A percentile compares a stretch with the other conserved stretches of the same genome.
Conservation (phyloP, 1,140 invertebrate genomes). For the Pentalonia nigronervosa region DNA sequence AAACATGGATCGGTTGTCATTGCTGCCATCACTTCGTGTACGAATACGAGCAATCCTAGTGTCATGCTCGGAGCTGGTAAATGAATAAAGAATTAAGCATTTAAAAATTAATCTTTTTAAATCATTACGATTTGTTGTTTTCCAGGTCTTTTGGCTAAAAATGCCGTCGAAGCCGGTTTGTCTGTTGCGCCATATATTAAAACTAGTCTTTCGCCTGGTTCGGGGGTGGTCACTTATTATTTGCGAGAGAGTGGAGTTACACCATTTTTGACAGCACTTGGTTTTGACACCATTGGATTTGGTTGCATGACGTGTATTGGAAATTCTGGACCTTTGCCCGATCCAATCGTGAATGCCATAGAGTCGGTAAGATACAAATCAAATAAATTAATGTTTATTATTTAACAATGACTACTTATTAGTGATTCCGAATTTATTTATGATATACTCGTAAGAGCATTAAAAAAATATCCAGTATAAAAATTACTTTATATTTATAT, state of each 20-base stretch:
- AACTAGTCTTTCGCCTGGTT: slow-evolving; percentile 94
- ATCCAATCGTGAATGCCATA: slow-evolving; percentile 89
- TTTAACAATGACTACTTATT: not conserved
- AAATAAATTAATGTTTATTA: not conserved
- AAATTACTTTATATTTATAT: no score
- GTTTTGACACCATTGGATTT: slow-evolving; percentile 95
- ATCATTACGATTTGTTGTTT: slow-evolving; percentile 35
- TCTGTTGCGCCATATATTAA: slow-evolving; percentile 92
- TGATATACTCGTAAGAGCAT: no score
- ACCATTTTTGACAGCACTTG: slow-evolving; percentile 84
- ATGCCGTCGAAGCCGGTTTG: slow-evolving; percentile 91
- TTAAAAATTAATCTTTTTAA: not conserved
- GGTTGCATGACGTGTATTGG: slow-evolving; percentile 99
- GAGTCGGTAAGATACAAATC: slow-evolving; percentile 77
- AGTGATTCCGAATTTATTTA: not conserved
- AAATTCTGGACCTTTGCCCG: slow-evolving; percentile 93
- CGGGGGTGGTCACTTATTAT: slow-evolving; percentile 97
- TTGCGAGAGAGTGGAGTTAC: slow-evolving; percentile 87
- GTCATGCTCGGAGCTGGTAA: slow-evolving; percentile 93
- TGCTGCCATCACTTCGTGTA: slow-evolving; percentile 96
- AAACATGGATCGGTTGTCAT: slow-evolving; percentile 95
- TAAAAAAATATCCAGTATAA: no score
- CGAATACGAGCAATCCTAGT: slow-evolving; percentile 97
- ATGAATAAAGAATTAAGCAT: not conserved
- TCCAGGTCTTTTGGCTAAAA: slow-evolving; percentile 89